Evolutionary conservation across 2,888 invertebrate genomes (phyloP).

Genomic region (Monochamus alternatus): DNA sequence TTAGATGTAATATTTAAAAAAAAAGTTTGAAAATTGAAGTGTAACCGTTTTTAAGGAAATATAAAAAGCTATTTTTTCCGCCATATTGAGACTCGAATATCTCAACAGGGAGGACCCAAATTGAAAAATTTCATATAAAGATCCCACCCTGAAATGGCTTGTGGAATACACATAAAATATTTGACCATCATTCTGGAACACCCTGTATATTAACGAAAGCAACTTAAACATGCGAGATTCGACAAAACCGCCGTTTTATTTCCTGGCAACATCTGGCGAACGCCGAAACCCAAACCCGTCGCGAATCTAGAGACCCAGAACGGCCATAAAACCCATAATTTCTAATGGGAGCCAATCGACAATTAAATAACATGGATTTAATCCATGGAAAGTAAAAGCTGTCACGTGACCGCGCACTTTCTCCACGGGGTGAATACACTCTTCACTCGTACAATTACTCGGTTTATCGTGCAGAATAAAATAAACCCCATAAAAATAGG

Average conservation of each 20-base stretch:
- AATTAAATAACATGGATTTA: conserved; percentile 44
- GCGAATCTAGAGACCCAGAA: background rate
- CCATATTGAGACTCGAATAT: no score
- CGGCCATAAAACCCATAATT: conserved; percentile 47
- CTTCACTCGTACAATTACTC: conserved; percentile 31
- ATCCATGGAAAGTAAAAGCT: conserved; percentile 59
- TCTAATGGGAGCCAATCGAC: conserved; percentile 45
- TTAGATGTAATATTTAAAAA: no score
- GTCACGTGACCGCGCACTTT: conserved; percentile 59
- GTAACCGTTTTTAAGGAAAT: no score
- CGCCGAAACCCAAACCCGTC: background rate
- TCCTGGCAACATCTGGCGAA: background rate
- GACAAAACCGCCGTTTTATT: background rate
- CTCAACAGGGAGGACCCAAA: no score
- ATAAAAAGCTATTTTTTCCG: no score
- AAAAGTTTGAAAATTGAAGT: no score
- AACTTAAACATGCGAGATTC: no score
- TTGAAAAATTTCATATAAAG: no score
- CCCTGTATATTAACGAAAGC: no score
- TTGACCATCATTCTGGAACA: no score
- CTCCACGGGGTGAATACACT: conserved; percentile 58
- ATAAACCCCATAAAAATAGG: conserved; percentile 31
- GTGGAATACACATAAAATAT: no score
- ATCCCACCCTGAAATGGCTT: no score
- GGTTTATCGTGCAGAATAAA: conserved; percentile 29